phyloP scores from a whole-genome alignment of 2,113 vertebrate species.

The Melanerpes formicivorus region DNA sequence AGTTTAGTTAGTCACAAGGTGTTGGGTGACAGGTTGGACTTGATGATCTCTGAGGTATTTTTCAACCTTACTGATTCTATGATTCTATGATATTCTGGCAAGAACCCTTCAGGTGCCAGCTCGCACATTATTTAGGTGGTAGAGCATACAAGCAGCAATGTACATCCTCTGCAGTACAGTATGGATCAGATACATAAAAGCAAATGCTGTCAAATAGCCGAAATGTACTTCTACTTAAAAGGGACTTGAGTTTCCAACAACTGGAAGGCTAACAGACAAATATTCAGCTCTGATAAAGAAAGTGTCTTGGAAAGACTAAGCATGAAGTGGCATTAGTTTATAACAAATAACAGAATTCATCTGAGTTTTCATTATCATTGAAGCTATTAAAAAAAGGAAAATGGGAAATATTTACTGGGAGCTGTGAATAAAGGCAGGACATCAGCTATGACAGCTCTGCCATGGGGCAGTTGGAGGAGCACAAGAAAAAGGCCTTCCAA shows the following conservation, averaged over 20 bases:
- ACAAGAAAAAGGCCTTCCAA: neutral
- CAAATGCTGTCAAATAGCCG: neutral
- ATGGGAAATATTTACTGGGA: slow-evolving; percentile 1
- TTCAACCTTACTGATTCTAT: too few species aligned
- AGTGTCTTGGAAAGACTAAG: neutral
- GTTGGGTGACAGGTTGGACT: too few species aligned
- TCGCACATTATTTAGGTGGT: neutral
- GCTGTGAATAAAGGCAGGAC: neutral
- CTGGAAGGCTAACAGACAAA: neutral
- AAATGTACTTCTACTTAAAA: neutral
- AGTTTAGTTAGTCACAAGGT: too few species aligned
- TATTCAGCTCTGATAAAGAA: neutral
- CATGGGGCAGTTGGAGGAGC: slow-evolving; percentile 17
- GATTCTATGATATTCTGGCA: neutral
- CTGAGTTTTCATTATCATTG: slow-evolving; percentile 22
- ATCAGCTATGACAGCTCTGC: neutral
- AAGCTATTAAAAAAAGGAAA: slow-evolving; percentile 21
- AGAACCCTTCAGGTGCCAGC: neutral
- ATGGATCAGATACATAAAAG: neutral
- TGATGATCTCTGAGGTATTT: too few species aligned
- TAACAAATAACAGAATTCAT: slow-evolving; percentile 4
- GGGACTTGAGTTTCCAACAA: neutral
- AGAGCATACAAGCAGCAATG: neutral
- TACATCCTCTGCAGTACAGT: neutral
- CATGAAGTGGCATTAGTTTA: slow-evolving; percentile 4